phyloP scores from a whole-genome alignment of 2,888 invertebrate genomes.

The Ashinkailepas kermadecensis region DNA sequence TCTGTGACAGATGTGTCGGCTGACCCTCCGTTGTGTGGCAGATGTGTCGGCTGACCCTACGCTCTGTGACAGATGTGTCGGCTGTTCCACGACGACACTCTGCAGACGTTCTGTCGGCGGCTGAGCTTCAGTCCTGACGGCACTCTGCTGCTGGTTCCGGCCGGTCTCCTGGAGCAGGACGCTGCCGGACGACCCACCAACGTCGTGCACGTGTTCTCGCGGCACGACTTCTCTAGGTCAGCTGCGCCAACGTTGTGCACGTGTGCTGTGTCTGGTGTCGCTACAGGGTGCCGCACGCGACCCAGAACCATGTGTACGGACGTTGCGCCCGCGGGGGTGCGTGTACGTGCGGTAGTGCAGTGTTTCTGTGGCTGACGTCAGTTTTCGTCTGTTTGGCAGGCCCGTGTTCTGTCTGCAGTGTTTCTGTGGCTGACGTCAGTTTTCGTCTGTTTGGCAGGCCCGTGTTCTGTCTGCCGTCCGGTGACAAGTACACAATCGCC shows the following conservation, averaged over 20 bases:
- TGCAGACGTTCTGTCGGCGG: constrained; percentile 87
- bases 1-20: no score
- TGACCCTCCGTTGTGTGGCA: constrained; percentile 19
- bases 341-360: background rate
- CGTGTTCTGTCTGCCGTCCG: constrained; percentile 65
- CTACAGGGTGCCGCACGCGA: no score
- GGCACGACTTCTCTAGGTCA: constrained; percentile 46
- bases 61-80: constrained; percentile 41
- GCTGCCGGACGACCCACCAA: constrained; percentile 52
- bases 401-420: constrained; percentile 71
- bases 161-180: constrained; percentile 57
- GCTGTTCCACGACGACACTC: constrained; percentile 82
- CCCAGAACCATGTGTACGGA: background rate
- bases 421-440: no score
- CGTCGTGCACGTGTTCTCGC: constrained; percentile 53
- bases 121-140: constrained; percentile 89
- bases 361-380: no score
- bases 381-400: constrained; percentile 43
- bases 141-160: constrained; percentile 69
- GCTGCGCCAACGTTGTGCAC: background rate
- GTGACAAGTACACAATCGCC: constrained; percentile 71
- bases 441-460: constrained; percentile 51
- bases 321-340: background rate
- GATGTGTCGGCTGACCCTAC: constrained; percentile 50
- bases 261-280: no score